Evolutionary conservation across 2,113 vertebrate genomes (phyloP).

Genomic region (Triplophysa siluroides): DNA sequence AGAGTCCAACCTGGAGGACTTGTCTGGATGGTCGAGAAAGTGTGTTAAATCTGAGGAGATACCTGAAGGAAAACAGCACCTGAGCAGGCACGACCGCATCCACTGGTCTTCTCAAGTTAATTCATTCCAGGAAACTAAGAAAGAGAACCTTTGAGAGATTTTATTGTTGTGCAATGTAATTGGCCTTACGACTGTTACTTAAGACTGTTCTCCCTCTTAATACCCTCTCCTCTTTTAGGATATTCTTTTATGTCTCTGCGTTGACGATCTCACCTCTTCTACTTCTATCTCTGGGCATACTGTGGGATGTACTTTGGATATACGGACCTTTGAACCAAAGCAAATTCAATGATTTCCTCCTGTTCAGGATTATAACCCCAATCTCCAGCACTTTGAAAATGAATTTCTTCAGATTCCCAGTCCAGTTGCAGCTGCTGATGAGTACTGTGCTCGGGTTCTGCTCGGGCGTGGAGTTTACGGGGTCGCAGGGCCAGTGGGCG

Average conservation of each 20-base stretch:
- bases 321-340: slow-evolving; percentile 55
- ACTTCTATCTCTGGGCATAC: slow-evolving; percentile 46
- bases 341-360: slow-evolving; percentile 56
- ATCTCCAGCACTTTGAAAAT: slow-evolving; percentile 71
- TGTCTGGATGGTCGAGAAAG: slow-evolving; percentile 47
- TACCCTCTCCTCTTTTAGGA: slow-evolving; percentile 56
- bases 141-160: slow-evolving; percentile 44
- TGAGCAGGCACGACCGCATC: slow-evolving; percentile 23
- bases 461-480: slow-evolving; percentile 91
- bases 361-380: slow-evolving; percentile 64
- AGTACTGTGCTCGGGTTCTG: slow-evolving; percentile 83
- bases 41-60: slow-evolving; percentile 26
- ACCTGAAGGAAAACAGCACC: slow-evolving; percentile 20
- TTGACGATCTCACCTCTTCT: slow-evolving; percentile 55
- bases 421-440: slow-evolving; percentile 86
- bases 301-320: slow-evolving; percentile 66
- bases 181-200: slow-evolving; percentile 73
- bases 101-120: slow-evolving; percentile 22
- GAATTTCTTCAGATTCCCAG: slow-evolving; percentile 81
- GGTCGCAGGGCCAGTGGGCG: slow-evolving; percentile 93
- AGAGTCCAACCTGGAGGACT: slow-evolving; percentile 57
- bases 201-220: slow-evolving; percentile 70
- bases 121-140: slow-evolving; percentile 1
- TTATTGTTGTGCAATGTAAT: slow-evolving; percentile 54
- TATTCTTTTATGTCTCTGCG: slow-evolving; percentile 57